Base-by-base conservation (phyloP, 64 coral and sea anemone species). In the Dendronephthya gigantea region DNA sequence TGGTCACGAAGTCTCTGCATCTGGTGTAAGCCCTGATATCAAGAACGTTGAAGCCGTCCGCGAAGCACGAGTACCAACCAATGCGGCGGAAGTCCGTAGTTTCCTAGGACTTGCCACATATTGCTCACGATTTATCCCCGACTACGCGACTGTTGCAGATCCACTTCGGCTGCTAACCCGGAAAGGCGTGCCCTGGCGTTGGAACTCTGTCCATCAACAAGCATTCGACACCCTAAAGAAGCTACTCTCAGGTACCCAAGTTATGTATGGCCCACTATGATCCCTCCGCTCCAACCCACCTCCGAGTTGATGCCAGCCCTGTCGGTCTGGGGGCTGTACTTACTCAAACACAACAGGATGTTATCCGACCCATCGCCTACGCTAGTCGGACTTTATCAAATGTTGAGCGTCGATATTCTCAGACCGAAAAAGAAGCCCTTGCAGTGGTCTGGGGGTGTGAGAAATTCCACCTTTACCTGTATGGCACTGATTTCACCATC, bases 401-500 rank as follows among this genome's bases (percentile, higher is more conserved):
- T 35, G 83, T 92, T 3, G 91, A 92, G 31, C 5, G 55, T 9
- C 17, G 17, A 19, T 59, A 55, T 83, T 50, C 13, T 2, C 39
- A 87, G 74, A 87, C 38, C 17, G 65, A 87, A 47, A 68, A 55
- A 29, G 65, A 87, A 10, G 62, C 65, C 38, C 25, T 87, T 0
- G 85, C 37, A 15, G 85, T 31, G 35, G 11, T 85, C 19, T 84
- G 41, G 83, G 19, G 83, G 47, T 8, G 86, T 33, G 25, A 69
- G 68, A 69, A 79, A 4, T 85, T 92, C 37, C 86, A 92, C 36
- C 33, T 92, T 28, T 92, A 92, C 83, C 33, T 81, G 23, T 92
- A 88, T 11, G 4, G 4, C 4, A 49, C 79, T 14, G 81, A 81
- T 32, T 91, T 91, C 84, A 83, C 50, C 23, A 59, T 91, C 19